Conservation (phyloP, 2,797 vertebrate genomes). For the Coregonus suidteri region DNA sequence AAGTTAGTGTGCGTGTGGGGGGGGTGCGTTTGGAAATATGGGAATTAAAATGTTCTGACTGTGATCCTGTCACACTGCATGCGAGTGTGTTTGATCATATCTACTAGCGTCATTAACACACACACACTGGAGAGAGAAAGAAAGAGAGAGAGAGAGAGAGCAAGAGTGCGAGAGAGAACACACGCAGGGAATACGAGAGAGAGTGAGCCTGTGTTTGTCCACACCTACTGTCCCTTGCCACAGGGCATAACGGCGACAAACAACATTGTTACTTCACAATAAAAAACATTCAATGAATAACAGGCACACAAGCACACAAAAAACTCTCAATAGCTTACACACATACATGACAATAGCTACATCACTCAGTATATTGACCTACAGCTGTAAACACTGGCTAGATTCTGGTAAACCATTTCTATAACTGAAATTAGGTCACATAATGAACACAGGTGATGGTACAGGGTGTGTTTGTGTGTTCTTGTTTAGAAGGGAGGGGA, state of each 20-base stretch:
- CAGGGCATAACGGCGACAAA: background rate
- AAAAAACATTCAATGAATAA: background rate
- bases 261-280: background rate
- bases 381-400: conserved; percentile 31
- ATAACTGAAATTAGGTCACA: conserved; percentile 24
- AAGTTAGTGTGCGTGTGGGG: no score
- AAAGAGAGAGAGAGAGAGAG: no score
- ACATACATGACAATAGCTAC: background rate
- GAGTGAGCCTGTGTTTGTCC: background rate
- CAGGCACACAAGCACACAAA: background rate
- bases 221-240: background rate
- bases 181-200: no score
- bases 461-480: conserved; percentile 4
- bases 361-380: background rate
- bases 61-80: no score
- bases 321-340: background rate
- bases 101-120: no score
- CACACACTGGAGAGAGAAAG: no score
- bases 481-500: conserved; percentile 36
- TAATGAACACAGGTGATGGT: conserved; percentile 43
- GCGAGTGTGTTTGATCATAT: no score
- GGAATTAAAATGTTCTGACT: no score
- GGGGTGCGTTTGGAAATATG: no score
- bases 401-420: conserved; percentile 28
- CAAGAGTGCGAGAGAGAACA: no score